Evolutionary conservation across 1,140 invertebrate species (phyloP), one percentile per base, ranked within the genome.

Genomic region (Drosophila bocki): DNA sequence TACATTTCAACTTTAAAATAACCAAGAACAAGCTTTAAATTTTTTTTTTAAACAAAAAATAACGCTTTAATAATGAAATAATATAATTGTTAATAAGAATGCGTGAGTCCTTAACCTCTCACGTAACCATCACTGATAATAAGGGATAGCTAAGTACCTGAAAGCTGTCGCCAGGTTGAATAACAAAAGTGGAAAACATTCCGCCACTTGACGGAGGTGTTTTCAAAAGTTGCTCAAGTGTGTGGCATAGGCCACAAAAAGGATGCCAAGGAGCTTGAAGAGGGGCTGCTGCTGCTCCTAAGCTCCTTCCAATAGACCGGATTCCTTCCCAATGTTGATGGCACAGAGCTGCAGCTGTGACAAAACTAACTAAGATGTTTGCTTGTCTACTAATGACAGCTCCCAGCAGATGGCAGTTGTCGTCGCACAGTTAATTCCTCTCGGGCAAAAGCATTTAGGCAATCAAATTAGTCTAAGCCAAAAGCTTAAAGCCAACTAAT

Each of bases 381-480:
- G 50, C 26, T 44, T 37, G 68, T 39, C 64, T 33, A 48, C 68
- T 75, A 75, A 74, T 74, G 69, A 74, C 69, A 74, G 70, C 48
- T 50, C 47, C 42, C 44, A 75, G 59, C 59, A 75, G 19, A 64
- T 64, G 61, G 42, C 54, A 51, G 32, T 57, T 54, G 58, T 50
- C 58, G 58, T 74, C 57, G 35, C 37, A 47, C 32, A 63, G 37
- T 60, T 78, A 72, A 79, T 79, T 72, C 50, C 60, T 48, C 19
- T 35, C 59, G 51, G 39, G 44, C 57, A 64, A 75, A 57, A 57
- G 29, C 74, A 61, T 78, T 70, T 53, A 72, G 47, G 45, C 62
- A 80, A 53, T 60, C 78, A 75, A 80, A 80, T 80, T 60, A 78
- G 75, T 64, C 54, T 26, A 50, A 75, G 59, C 42, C 75, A 59